Evolutionary conservation across 92 coral and sea anemone species (phyloP), one percentile per base, ranked within the genome.

Genomic region (Porites evermanni): DNA sequence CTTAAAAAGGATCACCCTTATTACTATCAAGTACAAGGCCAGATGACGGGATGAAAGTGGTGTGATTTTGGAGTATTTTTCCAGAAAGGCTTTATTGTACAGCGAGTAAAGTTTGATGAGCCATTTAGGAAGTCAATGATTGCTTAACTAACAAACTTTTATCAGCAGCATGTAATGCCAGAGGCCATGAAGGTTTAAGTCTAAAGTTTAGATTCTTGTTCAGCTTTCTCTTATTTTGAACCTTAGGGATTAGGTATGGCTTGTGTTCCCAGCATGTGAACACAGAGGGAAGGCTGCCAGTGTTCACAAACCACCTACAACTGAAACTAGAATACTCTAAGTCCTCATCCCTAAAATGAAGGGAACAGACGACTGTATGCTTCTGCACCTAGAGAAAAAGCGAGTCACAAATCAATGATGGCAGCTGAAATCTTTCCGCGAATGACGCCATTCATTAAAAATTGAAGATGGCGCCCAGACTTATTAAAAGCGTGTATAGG

Each of bases 361-460:
- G 88, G 14, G 90, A 90, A 38, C 93, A 90, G 13, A 80, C 84
- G 72, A 90, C 84, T 6, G 92, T 89, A 64, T 89, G 87, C 24
- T 82, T 73, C 81, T 77, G 68, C 2, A 88, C 78, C 91, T 88
- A 52, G 60, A 64, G 63, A 75, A 72, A 24, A 24, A 24, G 26
- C 32, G 32, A 29, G 32, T 29, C 32, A 29, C 32, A 29, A 29
- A 29, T 29, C 32, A 29, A 29, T 29, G 32, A 29, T 29, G 32
- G 32, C 32, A 29, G 32, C 32, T 29, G 32, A 29, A 29, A 29
- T 29, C 32, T 29, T 29, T 29, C 26, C 26, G 32, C 32, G 32
- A 29, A 29, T 29, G 32, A 29, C 2, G 32, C 2, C 32, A 29
- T 29, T 29, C 32, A 29, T 29, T 29, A 29, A 29, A 29, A 29